Conservation (phyloP, 2,113 vertebrate species). For the Boleophthalmus pectinirostris region DNA sequence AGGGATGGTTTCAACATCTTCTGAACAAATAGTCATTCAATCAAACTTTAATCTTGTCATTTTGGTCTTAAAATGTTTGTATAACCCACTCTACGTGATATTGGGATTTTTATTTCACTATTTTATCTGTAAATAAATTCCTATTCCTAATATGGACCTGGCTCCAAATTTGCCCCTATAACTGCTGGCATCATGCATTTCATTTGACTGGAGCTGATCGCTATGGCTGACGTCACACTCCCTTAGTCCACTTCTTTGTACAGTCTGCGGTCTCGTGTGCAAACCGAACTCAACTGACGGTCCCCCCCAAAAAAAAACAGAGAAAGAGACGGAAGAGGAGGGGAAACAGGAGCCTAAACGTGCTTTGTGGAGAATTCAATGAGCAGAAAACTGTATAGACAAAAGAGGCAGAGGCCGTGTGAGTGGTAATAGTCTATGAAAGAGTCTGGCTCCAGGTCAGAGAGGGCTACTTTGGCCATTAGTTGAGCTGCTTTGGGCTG, state of each 20-base stretch:
- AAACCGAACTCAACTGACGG: conserved; percentile 15
- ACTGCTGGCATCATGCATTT: too few relatives aligned
- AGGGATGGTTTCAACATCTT: neutral
- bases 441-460: conserved; percentile 18
- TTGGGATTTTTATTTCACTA: too few relatives aligned
- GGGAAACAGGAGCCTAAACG: conserved; percentile 20
- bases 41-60: conserved; percentile 15
- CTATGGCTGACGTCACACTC: too few relatives aligned
- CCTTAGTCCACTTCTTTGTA: too few relatives aligned
- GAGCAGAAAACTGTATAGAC: conserved; percentile 40
- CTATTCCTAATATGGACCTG: too few relatives aligned
- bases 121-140: too few relatives aligned
- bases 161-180: too few relatives aligned
- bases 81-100: too few relatives aligned
- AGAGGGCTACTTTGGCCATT: conserved; percentile 39
- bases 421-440: conserved; percentile 8
- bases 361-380: conserved; percentile 56
- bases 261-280: too few relatives aligned
- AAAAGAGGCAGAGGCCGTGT: conserved; percentile 36
- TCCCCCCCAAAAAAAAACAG: conserved; percentile 2
- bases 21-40: neutral
- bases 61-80: too few relatives aligned
- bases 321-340: conserved; percentile 52
- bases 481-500: conserved; percentile 52
- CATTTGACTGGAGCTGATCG: too few relatives aligned